Evolutionary conservation across 2,113 vertebrate species (phyloP).

Genomic region (Catharus bicknelli): DNA sequence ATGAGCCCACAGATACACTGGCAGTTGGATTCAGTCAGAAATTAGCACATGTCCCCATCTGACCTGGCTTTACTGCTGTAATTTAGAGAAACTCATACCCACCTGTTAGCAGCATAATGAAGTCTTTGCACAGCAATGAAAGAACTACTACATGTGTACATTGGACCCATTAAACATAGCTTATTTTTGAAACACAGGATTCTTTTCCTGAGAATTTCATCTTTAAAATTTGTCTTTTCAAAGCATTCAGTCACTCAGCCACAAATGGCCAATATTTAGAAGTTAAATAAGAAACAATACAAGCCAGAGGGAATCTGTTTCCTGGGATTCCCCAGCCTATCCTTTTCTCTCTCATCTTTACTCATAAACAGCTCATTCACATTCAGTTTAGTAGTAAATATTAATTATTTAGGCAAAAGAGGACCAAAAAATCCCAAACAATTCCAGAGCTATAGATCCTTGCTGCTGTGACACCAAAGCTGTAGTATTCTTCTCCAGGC

Average conservation of each 20-base stretch:
- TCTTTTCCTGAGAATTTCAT: neutral
- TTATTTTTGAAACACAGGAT: neutral
- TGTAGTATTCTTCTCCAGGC: neutral
- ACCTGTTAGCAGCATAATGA: neutral
- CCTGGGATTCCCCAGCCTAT: neutral
- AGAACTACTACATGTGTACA: neutral
- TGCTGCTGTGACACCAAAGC: neutral
- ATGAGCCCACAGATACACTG: neutral
- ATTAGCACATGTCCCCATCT: constrained; percentile 4
- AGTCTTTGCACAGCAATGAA: neutral
- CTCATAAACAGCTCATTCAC: neutral
- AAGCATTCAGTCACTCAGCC: neutral
- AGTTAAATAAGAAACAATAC: neutral
- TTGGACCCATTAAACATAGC: neutral
- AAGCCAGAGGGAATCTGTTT: neutral
- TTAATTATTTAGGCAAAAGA: neutral
- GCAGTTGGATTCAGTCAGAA: constrained; percentile 17
- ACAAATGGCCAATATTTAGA: neutral
- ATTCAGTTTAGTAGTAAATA: neutral
- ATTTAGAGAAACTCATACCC: neutral
- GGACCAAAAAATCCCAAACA: neutral
- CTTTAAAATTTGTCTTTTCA: neutral
- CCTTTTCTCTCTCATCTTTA: neutral
- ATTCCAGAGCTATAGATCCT: neutral
- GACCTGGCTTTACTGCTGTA: neutral